Base-by-base conservation (phyloP, 1,140 invertebrate species). In the Pomacea maculata region DNA sequence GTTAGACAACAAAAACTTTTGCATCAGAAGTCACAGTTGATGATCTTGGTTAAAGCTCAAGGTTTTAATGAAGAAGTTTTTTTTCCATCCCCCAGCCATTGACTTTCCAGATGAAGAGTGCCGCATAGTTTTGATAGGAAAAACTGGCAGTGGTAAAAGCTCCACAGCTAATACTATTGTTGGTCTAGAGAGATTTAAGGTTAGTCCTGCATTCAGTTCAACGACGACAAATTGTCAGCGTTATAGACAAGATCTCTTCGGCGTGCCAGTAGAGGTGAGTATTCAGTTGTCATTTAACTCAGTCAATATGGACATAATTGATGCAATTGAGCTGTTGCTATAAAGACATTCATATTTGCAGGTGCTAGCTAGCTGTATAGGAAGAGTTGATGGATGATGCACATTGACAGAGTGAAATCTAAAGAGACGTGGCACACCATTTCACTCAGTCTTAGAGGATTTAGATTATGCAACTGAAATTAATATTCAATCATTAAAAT, bases 151-250 rank as follows among this genome's bases (percentile, higher is more conserved):
- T 0, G 76, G 76, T 25, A 78, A 78, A 54, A 78, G 76, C 63
- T 55, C 76, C 17, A 34, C 76, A 34, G 76, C 61, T 34, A 78
- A 78, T 61, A 78, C 76, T n/a, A 78, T 78, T 15, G 9, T 78
- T 12, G 64, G 64, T 34, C 15, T 63, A 34, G 25, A 64, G 10
- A 10, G 45, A 63, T 78, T 78, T 78, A 7, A 68, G 6, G 55
- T 63, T 65, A 34, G 34, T 25, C 21, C 57, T 19, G n/a, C 6
- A 19, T 19, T 67, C 19, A 19, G 29, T 34, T 78, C 76, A 12
- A 34, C 34, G 4, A 78, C 76, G 1, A 34, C 64, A 34, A 64
- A 34, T 11, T 78, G 76, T 17, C n/a, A 78, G 76, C 25, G n/a
- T 15, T 14, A 52, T 7, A 55, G 14, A 19, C 8, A 54, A 10